phyloP scores from a whole-genome alignment of 30 jellyfish, hydroid and myxozoan genomes.

The Phacellophora camtschatica region DNA sequence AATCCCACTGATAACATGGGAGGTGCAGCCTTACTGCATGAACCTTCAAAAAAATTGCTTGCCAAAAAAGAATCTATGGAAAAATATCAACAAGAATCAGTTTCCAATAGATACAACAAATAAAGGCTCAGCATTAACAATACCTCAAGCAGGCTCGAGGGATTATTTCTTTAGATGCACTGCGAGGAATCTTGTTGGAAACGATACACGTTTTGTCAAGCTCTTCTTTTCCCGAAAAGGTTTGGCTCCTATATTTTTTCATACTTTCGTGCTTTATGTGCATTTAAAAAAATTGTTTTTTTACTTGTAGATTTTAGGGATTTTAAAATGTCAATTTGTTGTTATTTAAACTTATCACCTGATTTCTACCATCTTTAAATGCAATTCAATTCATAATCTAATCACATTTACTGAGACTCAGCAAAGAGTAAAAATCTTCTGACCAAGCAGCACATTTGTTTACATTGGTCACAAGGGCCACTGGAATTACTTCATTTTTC shows the following conservation, averaged over 20 bases:
- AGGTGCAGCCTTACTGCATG: slow-evolving; percentile 41
- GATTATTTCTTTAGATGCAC: slow-evolving; percentile 52
- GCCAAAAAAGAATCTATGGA: slow-evolving; percentile 42
- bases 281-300: too few relatives aligned
- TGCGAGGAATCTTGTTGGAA: slow-evolving; percentile 36
- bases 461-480: too few relatives aligned
- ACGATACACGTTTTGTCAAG: slow-evolving; percentile 15
- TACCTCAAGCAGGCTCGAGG: not conserved
- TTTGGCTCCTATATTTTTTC: not conserved
- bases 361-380: too few relatives aligned
- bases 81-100: not conserved
- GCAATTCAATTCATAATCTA: too few relatives aligned
- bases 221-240: slow-evolving; percentile 24
- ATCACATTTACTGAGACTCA: too few relatives aligned
- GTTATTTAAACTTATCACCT: too few relatives aligned
- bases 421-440: too few relatives aligned
- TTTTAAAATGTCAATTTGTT: too few relatives aligned
- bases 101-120: not conserved
- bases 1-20: slow-evolving; percentile 37
- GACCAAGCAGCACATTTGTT: too few relatives aligned
- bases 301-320: too few relatives aligned
- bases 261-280: too few relatives aligned
- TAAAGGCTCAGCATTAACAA: not conserved
- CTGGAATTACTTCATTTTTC: too few relatives aligned
- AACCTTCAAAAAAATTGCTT: not conserved